Evolutionary conservation across 2,888 invertebrate species (phyloP), one percentile per base, ranked within the genome.

Genomic region (Hemistola chrysoprasaria): DNA sequence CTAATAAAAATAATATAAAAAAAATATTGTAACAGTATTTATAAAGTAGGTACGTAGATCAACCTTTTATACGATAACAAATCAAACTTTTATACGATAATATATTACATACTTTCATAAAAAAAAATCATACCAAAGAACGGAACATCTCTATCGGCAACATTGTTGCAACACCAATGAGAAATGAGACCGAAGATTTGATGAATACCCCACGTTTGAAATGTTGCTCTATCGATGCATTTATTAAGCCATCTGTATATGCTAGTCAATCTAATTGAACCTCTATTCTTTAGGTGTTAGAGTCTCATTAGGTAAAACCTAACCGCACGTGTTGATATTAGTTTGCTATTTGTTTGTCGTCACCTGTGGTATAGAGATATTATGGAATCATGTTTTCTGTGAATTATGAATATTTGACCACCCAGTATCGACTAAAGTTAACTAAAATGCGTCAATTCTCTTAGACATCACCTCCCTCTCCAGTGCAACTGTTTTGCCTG

Each of bases 141-240:
- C 29, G n/a, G 36, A 9, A 56, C 63, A 60, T 48, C 70, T 51
- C 61, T 68, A 66, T 10, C 57, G 51, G 52, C 53, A 61, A 58
- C 61, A 68, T 57, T 56, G 53, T 59, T 59, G 62, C 50, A 67
- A 58, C 69, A 67, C 66, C 72, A 74, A 70, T 81, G 79, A 79
- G 71, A 73, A 78, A 81, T 78, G 74, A 65, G 72, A 62, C 66
- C 72, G 72, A 78, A 74, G 72, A 78, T 80, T 79, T 81, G 82
- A 80, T 77, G 76, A 78, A 81, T 72, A 70, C 62, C 65, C 56
- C 64, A 58, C 72, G 65, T 77, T 78, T 75, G 67, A 74, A 76
- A 74, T 70, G 65, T 59, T 62, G 62, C 59, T 70, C 65, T 69
- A 74, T 77, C 70, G 78, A 81, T 72, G 64, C 70, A 75, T 79